Evolutionary conservation across 2,888 invertebrate species (phyloP).

Genomic region (Calliscelio sp.): DNA sequence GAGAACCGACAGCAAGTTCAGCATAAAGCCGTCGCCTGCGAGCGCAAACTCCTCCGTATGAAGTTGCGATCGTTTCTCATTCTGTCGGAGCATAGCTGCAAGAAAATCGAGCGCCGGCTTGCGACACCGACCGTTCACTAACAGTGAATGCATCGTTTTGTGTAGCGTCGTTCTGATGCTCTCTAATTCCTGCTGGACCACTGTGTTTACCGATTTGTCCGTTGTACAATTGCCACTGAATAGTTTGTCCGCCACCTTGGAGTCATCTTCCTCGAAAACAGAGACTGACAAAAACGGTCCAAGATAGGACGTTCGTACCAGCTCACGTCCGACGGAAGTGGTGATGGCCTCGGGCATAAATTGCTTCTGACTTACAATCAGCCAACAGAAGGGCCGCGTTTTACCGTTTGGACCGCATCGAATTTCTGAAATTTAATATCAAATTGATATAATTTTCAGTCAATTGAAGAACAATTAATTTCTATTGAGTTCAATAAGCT

Average conservation of each 20-base stretch:
- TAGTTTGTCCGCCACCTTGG: slow-evolving; percentile 93
- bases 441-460: not conserved
- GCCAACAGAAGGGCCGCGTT: slow-evolving; percentile 91
- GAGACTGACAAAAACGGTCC: slow-evolving; percentile 97
- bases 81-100: slow-evolving; percentile 91
- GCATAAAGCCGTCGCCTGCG: slow-evolving; percentile 98
- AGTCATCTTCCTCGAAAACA: slow-evolving; percentile 97
- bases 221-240: slow-evolving; percentile 88
- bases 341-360: slow-evolving; percentile 92
- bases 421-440: slow-evolving; percentile 87
- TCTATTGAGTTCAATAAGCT: no score
- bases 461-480: no score
- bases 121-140: slow-evolving; percentile 93
- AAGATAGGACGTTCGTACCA: slow-evolving; percentile 93
- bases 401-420: slow-evolving; percentile 89
- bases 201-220: slow-evolving; percentile 90
- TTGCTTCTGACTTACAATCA: slow-evolving; percentile 89
- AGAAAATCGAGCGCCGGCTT: slow-evolving; percentile 93
- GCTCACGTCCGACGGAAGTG: slow-evolving; percentile 93
- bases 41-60: slow-evolving; percentile 95
- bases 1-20: slow-evolving; percentile 97
- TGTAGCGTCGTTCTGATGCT: slow-evolving; percentile 92
- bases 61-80: slow-evolving; percentile 95
- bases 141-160: slow-evolving; percentile 93
- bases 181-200: slow-evolving; percentile 93